These are phyloP conservation scores for Mesorhabditis sp. DNA, from an alignment of 2,888 invertebrate genomes.

Conservation along the genomic window DNA sequence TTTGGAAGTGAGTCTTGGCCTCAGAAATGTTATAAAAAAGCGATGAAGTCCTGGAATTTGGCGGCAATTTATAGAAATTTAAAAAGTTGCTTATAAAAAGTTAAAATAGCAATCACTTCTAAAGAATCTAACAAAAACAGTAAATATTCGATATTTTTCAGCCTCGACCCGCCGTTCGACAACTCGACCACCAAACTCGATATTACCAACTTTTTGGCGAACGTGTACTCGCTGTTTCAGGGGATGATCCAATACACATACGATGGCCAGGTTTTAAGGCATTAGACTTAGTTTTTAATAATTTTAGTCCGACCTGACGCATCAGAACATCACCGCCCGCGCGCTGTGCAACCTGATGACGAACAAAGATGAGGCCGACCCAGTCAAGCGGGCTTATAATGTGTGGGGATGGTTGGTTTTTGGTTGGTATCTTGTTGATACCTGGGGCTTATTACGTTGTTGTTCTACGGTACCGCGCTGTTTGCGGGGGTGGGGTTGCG, in stretches of 20 bases:
- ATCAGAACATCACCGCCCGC: constrained; percentile 25
- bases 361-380: constrained; percentile 14
- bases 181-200: constrained; percentile 33
- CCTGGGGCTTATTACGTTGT: too few relatives aligned
- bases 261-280: constrained; percentile 37
- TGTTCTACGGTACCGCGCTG: too few relatives aligned
- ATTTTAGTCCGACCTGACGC: constrained; percentile 32
- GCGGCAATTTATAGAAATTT: neutral
- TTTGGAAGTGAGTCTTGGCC: constrained; percentile 22
- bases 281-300: neutral
- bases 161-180: constrained; percentile 35
- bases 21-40: constrained; percentile 5
- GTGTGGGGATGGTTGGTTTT: constrained; percentile 22
- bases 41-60: constrained; percentile 2
- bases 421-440: too few relatives aligned
- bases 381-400: constrained; percentile 20
- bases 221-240: constrained; percentile 42
- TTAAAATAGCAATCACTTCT: neutral
- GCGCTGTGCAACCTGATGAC: constrained; percentile 38
- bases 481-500: too few relatives aligned
- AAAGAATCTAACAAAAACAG: neutral
- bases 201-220: constrained; percentile 44
- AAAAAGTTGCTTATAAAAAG: constrained; percentile 1
- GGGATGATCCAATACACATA: constrained; percentile 54
- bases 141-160: constrained; percentile 14